Evolutionary conservation across 2,888 invertebrate genomes (phyloP), one percentile per base, ranked within the genome.

Genomic region (Temnothorax ravouxi): DNA sequence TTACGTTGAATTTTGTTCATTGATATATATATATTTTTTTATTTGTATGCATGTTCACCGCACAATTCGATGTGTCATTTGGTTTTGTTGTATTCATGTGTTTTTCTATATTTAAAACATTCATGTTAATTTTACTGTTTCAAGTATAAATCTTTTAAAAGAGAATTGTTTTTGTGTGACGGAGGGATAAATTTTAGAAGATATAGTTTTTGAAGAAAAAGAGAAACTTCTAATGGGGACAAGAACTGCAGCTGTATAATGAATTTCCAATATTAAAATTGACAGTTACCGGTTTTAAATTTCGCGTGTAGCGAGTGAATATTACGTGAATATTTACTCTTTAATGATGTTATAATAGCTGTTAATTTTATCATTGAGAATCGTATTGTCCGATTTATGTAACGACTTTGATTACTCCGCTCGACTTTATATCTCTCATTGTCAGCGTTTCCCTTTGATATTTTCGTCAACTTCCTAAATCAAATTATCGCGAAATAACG

Each of bases 401-500:
- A 67, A 56, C 15, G 6, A 56, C 11, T 79, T 54, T 34, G 52
- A 79, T 79, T 44, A 71, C 44, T 29, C 38, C 34, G 34, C 29
- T 29, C 34, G 56, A 79, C 71, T 71, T 79, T 59, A 25, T 79
- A 34, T 44, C 29, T 29, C 29, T 29, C 21, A 47, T 59, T 56
- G 56, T 59, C 56, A 5, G 34, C 44, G 8, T 18, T 34, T 44
- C 13, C 18, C 18, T 15, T 56, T 15, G 25, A 41, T 66, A n/a
- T 54, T 21, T 41, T 44, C 56, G 56, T 8, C 8, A 2, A 29
- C 34, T 66, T 44, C n/a, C 54, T 59, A 79, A 71, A 79, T 79
- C 59, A 34, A 25, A 71, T 59, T 47, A 54, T 67, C 21, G 47
- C 21, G 4, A 59, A 79, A 71, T 71, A 79, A 79, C 59, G 44